phyloP scores from a whole-genome alignment of 2,888 invertebrate species.

The Ophioninae sp. region DNA sequence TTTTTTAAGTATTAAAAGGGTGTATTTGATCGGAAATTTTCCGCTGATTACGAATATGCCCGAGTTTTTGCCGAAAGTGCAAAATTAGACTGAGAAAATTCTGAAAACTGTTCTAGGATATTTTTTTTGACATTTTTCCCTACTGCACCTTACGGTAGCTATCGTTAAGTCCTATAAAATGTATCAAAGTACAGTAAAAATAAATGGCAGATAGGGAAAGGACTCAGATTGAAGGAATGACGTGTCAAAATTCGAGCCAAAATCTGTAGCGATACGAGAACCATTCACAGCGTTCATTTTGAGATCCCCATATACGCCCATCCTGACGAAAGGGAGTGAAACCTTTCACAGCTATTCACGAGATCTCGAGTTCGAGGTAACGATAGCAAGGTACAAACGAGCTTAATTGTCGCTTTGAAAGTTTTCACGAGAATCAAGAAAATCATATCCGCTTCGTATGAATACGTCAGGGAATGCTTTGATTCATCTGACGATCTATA shows the following conservation, averaged over 20 bases:
- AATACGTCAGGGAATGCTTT: conserved; percentile 18
- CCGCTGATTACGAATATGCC: no score
- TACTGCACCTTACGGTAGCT: no score
- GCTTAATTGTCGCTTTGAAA: conserved; percentile 44
- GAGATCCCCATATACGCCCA: not conserved
- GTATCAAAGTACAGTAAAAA: not conserved
- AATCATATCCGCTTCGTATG: conserved; percentile 18
- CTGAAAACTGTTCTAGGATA: no score
- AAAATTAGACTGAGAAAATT: no score
- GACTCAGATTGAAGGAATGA: not conserved
- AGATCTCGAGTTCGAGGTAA: conserved; percentile 5
- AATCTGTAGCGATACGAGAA: not conserved
- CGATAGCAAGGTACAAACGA: conserved; percentile 22
- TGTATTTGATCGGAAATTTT: no score
- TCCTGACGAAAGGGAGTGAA: not conserved
- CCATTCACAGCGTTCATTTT: not conserved
- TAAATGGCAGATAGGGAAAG: not conserved
- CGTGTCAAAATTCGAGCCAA: not conserved
- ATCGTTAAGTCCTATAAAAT: not conserved
- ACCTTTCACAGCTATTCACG: conserved; percentile 5
- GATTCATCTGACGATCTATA: conserved; percentile 32
- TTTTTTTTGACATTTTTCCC: no score
- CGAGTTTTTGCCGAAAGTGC: no score
- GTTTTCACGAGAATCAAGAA: conserved; percentile 10
- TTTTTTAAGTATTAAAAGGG: no score